Percentiles rank a stretch among this genome's conserved stretches.
phyloP scores from a whole-genome alignment of 2,797 vertebrate genomes.

The Delichon dasypus region DNA sequence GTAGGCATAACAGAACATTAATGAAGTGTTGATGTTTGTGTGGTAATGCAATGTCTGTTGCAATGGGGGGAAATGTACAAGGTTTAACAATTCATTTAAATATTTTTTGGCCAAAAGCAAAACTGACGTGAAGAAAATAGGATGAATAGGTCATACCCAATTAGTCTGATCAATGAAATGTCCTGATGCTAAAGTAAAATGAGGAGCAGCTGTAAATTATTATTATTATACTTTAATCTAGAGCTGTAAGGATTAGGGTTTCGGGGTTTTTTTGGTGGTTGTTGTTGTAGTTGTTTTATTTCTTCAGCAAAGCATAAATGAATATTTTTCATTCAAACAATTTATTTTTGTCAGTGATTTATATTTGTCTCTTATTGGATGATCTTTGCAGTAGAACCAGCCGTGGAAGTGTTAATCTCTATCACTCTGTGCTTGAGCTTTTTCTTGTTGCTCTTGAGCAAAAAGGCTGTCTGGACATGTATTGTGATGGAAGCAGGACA shows the following conservation, averaged over 20 bases:
- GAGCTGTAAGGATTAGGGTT: background rate
- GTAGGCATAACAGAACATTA: slow-evolving; percentile 74
- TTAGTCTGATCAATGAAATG: background rate
- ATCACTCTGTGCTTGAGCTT: background rate
- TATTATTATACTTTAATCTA: background rate
- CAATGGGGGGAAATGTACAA: background rate
- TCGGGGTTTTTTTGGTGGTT: no score
- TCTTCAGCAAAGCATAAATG: background rate
- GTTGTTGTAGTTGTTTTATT: background rate
- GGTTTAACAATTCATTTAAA: background rate
- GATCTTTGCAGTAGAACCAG: background rate
- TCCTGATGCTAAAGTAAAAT: background rate
- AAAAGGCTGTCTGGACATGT: background rate
- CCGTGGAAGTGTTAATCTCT: background rate
- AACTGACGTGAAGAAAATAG: background rate
- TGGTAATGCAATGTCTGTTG: background rate
- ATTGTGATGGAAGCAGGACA: background rate
- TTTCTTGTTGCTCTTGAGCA: background rate
- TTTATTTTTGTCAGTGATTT: background rate
- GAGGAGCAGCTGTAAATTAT: background rate
- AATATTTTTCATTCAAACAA: background rate
- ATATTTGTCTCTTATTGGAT: background rate
- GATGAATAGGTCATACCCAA: background rate
- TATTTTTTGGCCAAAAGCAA: background rate
- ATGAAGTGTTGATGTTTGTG: background rate